phyloP scores from a whole-genome alignment of 2,797 vertebrate genomes.

The Stomatorhinus walkeri region DNA sequence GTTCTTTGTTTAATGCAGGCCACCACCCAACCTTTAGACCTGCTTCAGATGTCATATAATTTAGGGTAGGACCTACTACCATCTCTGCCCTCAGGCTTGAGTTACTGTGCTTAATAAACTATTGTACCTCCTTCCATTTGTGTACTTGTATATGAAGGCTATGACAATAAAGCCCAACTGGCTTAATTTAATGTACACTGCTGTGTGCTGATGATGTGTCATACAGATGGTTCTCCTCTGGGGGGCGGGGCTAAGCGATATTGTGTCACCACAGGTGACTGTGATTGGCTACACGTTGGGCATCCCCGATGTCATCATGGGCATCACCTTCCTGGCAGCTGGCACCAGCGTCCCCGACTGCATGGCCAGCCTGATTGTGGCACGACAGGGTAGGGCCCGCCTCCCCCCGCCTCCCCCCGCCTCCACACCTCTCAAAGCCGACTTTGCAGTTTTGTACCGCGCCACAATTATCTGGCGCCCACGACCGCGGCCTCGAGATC shows the following conservation, averaged over 20 bases:
- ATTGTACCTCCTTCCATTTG: neutral
- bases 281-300: slow-evolving; percentile 88
- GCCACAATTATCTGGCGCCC: neutral
- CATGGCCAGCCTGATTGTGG: slow-evolving; percentile 93
- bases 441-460: neutral
- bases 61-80: neutral
- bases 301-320: slow-evolving; percentile 95
- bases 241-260: neutral
- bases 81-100: neutral
- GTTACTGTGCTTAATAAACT: neutral
- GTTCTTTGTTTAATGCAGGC: neutral
- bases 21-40: neutral
- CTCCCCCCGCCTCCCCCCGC: no score
- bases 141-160: neutral
- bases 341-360: slow-evolving; percentile 93
- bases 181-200: neutral
- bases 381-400: slow-evolving; percentile 73
- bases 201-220: neutral
- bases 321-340: slow-evolving; percentile 89
- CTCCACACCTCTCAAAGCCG: neutral
- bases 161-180: neutral
- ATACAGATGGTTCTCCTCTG: neutral
- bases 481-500: neutral
- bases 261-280: slow-evolving; percentile 69
- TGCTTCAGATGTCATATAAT: neutral